Evolutionary conservation across 2,797 vertebrate species (phyloP).

Genomic region (Eupleurogrammus muticus): DNA sequence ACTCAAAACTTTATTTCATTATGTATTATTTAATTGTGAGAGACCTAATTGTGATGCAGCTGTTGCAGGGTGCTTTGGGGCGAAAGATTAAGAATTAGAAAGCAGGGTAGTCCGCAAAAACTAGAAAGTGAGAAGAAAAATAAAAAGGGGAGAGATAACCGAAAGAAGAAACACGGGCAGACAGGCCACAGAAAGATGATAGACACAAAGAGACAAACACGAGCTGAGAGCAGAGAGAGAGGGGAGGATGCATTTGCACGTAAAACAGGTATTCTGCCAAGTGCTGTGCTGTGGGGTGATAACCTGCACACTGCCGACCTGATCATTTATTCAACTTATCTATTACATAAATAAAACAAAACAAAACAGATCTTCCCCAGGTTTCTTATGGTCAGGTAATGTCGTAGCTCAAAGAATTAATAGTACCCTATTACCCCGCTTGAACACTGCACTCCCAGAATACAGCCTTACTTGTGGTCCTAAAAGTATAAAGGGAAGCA

Average conservation of each 20-base stretch:
- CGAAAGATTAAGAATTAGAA: constrained; percentile 44
- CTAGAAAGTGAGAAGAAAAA: constrained; percentile 14
- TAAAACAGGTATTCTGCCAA: constrained; percentile 42
- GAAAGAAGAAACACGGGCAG: constrained; percentile 36
- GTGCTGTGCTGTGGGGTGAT: constrained; percentile 35
- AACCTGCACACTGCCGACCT: constrained; percentile 44
- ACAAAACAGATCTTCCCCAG: constrained; percentile 37
- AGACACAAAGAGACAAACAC: constrained; percentile 43
- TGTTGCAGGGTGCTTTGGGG: constrained; percentile 35
- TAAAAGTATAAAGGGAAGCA: no score
- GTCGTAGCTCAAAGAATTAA: no score
- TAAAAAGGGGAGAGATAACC: constrained; percentile 40
- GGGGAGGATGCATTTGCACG: constrained; percentile 14
- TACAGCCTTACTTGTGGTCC: no score
- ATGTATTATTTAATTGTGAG: constrained; percentile 20
- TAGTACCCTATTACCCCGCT: no score
- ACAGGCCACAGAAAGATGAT: constrained; percentile 43
- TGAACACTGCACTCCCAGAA: no score
- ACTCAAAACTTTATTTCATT: constrained; percentile 44
- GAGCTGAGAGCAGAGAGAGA: constrained; percentile 29
- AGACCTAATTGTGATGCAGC: constrained; percentile 52
- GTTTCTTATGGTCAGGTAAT: constrained; percentile 2
- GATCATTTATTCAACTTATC: constrained; percentile 66
- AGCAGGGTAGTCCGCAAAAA: constrained; percentile 15
- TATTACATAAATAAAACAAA: constrained; percentile 65